Evolutionary conservation across 2,888 invertebrate genomes (phyloP).

Genomic region (Cynaeus angustus): DNA sequence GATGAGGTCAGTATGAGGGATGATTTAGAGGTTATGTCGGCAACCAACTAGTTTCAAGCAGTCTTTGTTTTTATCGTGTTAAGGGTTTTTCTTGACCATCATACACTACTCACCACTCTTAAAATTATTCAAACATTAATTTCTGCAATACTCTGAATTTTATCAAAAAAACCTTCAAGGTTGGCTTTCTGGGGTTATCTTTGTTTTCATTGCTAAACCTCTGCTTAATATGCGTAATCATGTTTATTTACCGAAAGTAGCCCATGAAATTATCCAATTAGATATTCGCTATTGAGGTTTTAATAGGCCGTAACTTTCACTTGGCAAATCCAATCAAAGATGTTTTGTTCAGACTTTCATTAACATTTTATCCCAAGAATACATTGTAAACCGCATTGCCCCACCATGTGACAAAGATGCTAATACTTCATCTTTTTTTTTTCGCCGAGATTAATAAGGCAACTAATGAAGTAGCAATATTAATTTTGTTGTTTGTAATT

Average conservation of each 20-base stretch:
- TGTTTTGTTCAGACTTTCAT: neutral
- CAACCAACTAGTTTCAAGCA: too few relatives aligned
- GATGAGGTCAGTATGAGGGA: constrained; percentile 79
- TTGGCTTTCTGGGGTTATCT: neutral
- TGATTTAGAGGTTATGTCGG: neutral
- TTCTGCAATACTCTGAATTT: too few relatives aligned
- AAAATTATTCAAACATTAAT: neutral
- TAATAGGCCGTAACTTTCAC: constrained; percentile 1
- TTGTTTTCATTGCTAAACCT: constrained; percentile 1
- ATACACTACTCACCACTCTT: neutral
- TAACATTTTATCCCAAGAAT: neutral
- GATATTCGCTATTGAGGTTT: neutral
- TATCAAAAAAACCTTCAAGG: too few relatives aligned
- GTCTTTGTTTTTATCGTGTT: too few relatives aligned
- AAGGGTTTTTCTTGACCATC: too few relatives aligned
- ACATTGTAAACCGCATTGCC: neutral
- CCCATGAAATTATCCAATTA: constrained; percentile 2
- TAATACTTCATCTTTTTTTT: too few relatives aligned
- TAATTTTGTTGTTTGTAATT: too few relatives aligned
- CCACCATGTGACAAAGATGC: too few relatives aligned
- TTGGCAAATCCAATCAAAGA: neutral
- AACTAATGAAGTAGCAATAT: too few relatives aligned
- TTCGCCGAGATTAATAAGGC: too few relatives aligned
- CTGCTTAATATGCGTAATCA: neutral
- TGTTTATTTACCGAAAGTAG: constrained; percentile 4